Conservation (phyloP, 2,113 vertebrate species). For the Platichthys flesus region DNA sequence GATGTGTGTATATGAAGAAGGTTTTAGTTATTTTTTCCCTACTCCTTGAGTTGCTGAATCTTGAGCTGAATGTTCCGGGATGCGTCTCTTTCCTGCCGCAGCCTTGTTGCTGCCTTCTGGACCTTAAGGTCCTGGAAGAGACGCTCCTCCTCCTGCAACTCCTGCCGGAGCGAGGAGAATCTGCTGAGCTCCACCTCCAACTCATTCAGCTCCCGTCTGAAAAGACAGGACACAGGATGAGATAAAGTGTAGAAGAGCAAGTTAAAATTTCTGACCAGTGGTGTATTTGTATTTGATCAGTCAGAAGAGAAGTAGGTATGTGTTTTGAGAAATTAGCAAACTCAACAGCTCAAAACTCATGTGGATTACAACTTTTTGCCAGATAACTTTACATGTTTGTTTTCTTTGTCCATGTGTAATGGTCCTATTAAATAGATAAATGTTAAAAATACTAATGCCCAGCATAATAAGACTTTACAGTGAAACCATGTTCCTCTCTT, state of each 20-base stretch:
- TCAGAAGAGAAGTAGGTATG: neutral
- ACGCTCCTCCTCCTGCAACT: conserved; percentile 72
- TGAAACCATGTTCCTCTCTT: neutral
- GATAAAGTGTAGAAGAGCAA: conserved; percentile 11
- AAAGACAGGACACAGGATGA: conserved; percentile 4
- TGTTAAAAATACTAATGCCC: neutral
- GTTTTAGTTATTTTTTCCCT: neutral
- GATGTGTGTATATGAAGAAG: neutral
- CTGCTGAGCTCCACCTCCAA: conserved; percentile 82
- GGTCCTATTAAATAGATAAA: neutral
- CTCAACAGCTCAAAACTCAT: neutral
- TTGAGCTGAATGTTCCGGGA: conserved; percentile 61
- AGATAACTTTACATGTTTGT: neutral
- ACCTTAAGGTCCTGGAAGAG: conserved; percentile 59
- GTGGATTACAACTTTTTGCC: neutral
- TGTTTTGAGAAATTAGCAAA: neutral
- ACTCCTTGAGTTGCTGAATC: conserved; percentile 74
- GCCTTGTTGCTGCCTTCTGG: conserved; percentile 60
- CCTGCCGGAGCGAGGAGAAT: conserved; percentile 59
- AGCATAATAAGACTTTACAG: conserved; percentile 21
- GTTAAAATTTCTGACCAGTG: neutral
- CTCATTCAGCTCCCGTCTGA: conserved; percentile 83
- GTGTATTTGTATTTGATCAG: neutral
- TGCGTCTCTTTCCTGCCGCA: conserved; percentile 78
- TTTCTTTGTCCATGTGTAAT: neutral